Evolutionary conservation across 1,140 invertebrate genomes (phyloP).

Genomic region (Nomia melanderi): DNA sequence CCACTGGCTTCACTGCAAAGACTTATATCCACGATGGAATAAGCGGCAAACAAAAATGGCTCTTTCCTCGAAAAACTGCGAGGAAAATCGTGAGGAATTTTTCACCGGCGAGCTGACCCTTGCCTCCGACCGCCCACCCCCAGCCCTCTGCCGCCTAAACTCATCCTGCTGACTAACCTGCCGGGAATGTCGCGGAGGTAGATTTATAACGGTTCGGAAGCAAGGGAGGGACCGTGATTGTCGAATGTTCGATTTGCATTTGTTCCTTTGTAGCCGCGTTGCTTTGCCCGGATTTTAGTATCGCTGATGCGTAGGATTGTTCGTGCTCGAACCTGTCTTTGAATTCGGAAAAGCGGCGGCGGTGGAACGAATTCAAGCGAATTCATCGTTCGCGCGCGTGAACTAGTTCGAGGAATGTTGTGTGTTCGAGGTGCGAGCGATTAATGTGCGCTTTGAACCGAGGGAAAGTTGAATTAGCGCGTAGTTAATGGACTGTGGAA

Average conservation of each 20-base stretch:
- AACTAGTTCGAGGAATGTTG: too few relatives aligned
- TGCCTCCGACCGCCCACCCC: neutral
- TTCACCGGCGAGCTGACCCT: slow-evolving; percentile 42
- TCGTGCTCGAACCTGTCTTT: slow-evolving; percentile 24
- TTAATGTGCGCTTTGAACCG: too few relatives aligned
- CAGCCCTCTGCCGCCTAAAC: neutral
- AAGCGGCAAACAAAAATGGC: slow-evolving; percentile 77
- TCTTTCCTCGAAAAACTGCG: slow-evolving; percentile 66
- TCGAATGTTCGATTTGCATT: slow-evolving; percentile 40
- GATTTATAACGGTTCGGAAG: slow-evolving; percentile 44
- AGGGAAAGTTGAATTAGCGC: too few relatives aligned
- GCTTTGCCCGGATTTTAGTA: slow-evolving; percentile 22
- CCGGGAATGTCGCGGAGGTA: slow-evolving; percentile 31
- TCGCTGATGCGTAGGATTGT: slow-evolving; percentile 23
- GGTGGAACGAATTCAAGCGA: slow-evolving; percentile 10
- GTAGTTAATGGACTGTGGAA: too few relatives aligned
- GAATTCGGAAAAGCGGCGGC: slow-evolving; percentile 14
- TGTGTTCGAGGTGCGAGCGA: too few relatives aligned
- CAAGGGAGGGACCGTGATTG: slow-evolving; percentile 38
- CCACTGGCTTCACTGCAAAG: slow-evolving; percentile 73
- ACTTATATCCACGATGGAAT: slow-evolving; percentile 73
- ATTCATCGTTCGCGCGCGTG: too few relatives aligned
- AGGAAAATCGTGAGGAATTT: slow-evolving; percentile 58
- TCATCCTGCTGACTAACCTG: neutral
- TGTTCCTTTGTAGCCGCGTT: slow-evolving; percentile 6